Conservation (phyloP, 1,140 invertebrate genomes). For the Drosophila dunni region DNA sequence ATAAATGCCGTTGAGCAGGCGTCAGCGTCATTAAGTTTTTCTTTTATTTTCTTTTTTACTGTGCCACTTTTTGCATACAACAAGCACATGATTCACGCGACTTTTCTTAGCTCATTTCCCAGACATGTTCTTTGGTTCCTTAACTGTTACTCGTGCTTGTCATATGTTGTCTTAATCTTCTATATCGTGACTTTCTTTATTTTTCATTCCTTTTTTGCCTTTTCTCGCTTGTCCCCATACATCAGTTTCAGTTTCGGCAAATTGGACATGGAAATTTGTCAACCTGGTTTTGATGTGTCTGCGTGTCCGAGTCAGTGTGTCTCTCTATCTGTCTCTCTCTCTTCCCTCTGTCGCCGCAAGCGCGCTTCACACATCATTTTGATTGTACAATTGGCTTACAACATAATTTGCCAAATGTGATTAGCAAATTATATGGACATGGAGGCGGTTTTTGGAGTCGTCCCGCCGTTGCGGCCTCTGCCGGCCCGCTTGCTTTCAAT, state of each 20-base stretch:
- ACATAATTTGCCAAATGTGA: slow-evolving; percentile 82
- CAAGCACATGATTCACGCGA: slow-evolving; percentile 61
- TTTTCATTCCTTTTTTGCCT: slow-evolving; percentile 50
- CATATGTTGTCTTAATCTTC: slow-evolving; percentile 31
- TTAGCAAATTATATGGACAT: slow-evolving; percentile 77
- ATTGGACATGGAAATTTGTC: slow-evolving; percentile 72
- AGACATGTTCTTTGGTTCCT: slow-evolving; percentile 27
- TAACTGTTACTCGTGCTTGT: slow-evolving; percentile 24
- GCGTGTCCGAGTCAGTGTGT: slow-evolving; percentile 19
- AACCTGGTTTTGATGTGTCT: slow-evolving; percentile 37
- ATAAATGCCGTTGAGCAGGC: slow-evolving; percentile 46
- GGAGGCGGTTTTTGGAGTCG: slow-evolving; percentile 17
- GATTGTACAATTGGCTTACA: slow-evolving; percentile 80
- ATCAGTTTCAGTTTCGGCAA: slow-evolving; percentile 41
- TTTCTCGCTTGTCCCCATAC: slow-evolving; percentile 38
- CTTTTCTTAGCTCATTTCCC: slow-evolving; percentile 55
- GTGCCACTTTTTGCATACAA: slow-evolving; percentile 61
- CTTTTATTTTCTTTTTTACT: slow-evolving; percentile 36
- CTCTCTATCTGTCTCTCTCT: slow-evolving; percentile 19
- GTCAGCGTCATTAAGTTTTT: slow-evolving; percentile 29
- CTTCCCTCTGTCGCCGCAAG: slow-evolving; percentile 30
- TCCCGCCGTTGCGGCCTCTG: neutral
- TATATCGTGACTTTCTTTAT: slow-evolving; percentile 62
- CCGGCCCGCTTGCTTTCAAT: slow-evolving; percentile 67
- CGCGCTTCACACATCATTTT: slow-evolving; percentile 42